Percentiles rank a stretch among this genome's conserved stretches.
These are phyloP conservation scores for Illadopsis cleaveri DNA, from an alignment of 2,113 vertebrate genomes.

Conservation along the genomic window DNA sequence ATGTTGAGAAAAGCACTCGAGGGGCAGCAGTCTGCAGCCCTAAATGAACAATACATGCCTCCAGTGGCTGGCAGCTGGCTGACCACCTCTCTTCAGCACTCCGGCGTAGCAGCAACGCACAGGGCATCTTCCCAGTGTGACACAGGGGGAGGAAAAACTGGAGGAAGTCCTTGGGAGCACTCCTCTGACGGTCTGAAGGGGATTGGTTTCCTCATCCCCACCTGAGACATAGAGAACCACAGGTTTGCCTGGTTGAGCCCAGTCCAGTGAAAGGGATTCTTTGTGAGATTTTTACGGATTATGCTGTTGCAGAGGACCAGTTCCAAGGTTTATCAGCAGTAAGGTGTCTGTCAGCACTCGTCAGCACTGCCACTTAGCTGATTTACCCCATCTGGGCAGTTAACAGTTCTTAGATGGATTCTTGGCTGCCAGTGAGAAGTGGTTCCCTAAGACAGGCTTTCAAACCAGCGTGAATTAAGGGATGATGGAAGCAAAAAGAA, in stretches of 20 bases:
- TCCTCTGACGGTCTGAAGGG: neutral
- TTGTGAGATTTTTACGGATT: neutral
- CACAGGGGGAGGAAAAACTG: rapidly evolving
- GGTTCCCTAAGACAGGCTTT: neutral
- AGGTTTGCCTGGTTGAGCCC: neutral
- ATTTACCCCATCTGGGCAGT: neutral
- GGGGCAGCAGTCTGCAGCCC: neutral
- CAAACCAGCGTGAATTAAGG: neutral
- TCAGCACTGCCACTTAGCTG: neutral
- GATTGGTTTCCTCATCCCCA: neutral
- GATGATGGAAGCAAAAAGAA: slow-evolving; percentile 17
- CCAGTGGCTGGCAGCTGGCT: neutral
- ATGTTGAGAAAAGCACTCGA: rapidly evolving
- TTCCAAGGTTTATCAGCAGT: neutral
- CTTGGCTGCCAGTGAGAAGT: neutral
- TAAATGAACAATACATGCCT: neutral
- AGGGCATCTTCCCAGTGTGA: rapidly evolving
- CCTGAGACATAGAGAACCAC: neutral
- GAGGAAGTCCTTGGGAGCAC: rapidly evolving
- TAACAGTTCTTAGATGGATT: neutral
- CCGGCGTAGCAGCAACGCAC: rapidly evolving
- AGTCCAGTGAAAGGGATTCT: neutral
- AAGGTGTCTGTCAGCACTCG: neutral
- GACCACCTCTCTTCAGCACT: neutral
- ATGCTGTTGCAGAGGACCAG: neutral